phyloP scores from a whole-genome alignment of 2,888 invertebrate genomes.

The Dynastes maya region DNA sequence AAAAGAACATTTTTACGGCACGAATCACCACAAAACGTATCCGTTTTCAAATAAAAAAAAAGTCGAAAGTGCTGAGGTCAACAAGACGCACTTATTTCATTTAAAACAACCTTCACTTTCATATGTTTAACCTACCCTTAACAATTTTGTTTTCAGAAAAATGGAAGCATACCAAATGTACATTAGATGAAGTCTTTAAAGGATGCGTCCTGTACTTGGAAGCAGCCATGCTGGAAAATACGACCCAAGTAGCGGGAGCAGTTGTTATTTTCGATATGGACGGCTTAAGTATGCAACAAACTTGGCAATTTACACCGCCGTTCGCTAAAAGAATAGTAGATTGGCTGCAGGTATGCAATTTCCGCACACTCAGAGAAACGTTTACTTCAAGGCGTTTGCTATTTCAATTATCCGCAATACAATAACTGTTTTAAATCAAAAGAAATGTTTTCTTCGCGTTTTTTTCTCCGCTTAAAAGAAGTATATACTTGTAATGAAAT shows the following conservation, averaged over 20 bases:
- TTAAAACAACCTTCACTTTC: background rate
- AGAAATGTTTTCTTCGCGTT: too few species aligned
- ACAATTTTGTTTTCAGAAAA: slow-evolving; percentile 64
- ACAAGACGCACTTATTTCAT: background rate
- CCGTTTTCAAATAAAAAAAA: too few species aligned
- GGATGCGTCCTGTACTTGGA: slow-evolving; percentile 87
- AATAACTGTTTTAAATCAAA: too few species aligned
- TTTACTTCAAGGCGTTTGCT: too few species aligned
- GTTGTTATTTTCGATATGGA: slow-evolving; percentile 91
- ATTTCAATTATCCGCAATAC: too few species aligned
- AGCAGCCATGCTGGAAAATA: slow-evolving; percentile 87
- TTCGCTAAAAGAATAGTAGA: slow-evolving; percentile 90
- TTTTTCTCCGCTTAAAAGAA: too few species aligned
- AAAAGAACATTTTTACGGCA: too few species aligned
- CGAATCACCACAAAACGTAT: too few species aligned
- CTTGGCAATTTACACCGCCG: slow-evolving; percentile 89
- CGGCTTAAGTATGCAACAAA: slow-evolving; percentile 85
- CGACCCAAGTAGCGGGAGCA: slow-evolving; percentile 83
- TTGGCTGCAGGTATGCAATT: slow-evolving; percentile 79
- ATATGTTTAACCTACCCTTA: background rate
- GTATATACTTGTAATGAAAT: too few species aligned
- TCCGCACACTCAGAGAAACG: too few species aligned
- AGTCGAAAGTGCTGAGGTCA: too few species aligned
- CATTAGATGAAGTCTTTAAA: slow-evolving; percentile 87
- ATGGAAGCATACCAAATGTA: slow-evolving; percentile 88